Conservation (phyloP, 2,888 invertebrate species). For the Lymantria dispar region DNA sequence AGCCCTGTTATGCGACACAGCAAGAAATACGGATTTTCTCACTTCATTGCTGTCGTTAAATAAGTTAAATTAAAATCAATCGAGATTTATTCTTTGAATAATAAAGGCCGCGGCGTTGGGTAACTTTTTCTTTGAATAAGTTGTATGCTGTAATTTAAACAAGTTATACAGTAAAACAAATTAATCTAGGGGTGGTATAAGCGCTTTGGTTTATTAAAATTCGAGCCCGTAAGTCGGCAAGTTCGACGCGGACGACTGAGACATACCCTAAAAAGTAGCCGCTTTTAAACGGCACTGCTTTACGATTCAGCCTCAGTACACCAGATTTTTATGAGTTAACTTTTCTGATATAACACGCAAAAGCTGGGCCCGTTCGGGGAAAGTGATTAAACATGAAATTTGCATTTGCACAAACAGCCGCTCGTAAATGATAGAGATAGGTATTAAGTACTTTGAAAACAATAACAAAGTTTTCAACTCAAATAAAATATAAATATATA, state of each 20-base stretch:
- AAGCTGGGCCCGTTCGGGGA: slow-evolving; percentile 40
- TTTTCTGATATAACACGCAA: slow-evolving; percentile 57
- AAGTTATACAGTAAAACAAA: slow-evolving; percentile 47
- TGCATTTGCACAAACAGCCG: slow-evolving; percentile 54
- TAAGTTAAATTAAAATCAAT: slow-evolving; percentile 2
- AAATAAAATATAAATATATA: slow-evolving; percentile 31
- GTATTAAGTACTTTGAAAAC: slow-evolving; percentile 39
- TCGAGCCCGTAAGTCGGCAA: slow-evolving; percentile 52
- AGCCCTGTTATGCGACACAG: slow-evolving; percentile 9
- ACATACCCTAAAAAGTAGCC: slow-evolving; percentile 53
- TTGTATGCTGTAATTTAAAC: slow-evolving; percentile 42
- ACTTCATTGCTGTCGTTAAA: neutral
- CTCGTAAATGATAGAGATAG: slow-evolving; percentile 42
- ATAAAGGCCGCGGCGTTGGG: slow-evolving; percentile 5
- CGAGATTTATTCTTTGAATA: slow-evolving; percentile 11
- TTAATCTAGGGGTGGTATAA: slow-evolving; percentile 37
- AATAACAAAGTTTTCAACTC: slow-evolving; percentile 37
- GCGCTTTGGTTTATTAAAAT: slow-evolving; percentile 63
- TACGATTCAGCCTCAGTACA: slow-evolving; percentile 57
- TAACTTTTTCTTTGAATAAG: slow-evolving; percentile 33
- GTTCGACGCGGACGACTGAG: slow-evolving; percentile 50
- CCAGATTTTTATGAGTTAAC: slow-evolving; percentile 67
- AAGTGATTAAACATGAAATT: slow-evolving; percentile 59
- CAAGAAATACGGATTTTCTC: neutral
- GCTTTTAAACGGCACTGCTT: slow-evolving; percentile 51